These are phyloP conservation scores for Istiophorus platypterus DNA, from an alignment of 2,113 vertebrate genomes.

Conservation along the genomic window DNA sequence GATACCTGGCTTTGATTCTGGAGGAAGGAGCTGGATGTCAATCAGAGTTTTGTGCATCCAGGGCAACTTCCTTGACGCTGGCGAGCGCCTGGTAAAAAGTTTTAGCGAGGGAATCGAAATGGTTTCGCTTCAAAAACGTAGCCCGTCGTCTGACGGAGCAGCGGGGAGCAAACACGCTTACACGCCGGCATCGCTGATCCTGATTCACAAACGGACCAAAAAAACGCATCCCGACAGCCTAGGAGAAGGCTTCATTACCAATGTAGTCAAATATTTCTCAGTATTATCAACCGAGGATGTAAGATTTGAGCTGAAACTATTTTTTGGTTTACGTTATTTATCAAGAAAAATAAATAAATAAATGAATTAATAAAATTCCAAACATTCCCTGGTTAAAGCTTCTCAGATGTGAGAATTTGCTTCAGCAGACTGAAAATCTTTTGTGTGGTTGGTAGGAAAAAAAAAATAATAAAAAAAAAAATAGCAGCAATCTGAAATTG, in stretches of 20 bases:
- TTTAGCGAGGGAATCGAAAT: neutral
- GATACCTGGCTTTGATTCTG: neutral
- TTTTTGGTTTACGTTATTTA: neutral
- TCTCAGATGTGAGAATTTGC: neutral
- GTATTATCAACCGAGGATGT: neutral
- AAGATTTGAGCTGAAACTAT: neutral
- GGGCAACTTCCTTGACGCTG: neutral
- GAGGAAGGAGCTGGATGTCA: neutral
- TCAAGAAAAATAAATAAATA: too few relatives aligned
- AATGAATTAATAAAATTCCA: too few relatives aligned
- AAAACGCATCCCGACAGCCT: neutral
- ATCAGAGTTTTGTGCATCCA: slow-evolving; percentile 4
- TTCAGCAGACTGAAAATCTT: neutral
- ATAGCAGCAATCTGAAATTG: neutral
- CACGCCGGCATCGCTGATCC: too few relatives aligned
- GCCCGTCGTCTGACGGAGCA: neutral
- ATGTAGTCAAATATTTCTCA: neutral
- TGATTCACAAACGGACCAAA: neutral
- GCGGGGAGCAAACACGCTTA: neutral
- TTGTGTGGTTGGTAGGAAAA: too few relatives aligned
- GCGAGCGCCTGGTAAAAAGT: too few relatives aligned
- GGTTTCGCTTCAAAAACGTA: neutral
- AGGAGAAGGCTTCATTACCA: neutral
- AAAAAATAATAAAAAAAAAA: neutral
- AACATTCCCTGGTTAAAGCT: neutral